Conservation (phyloP, 23 tunicate species). For the Halocynthia aurantium region DNA sequence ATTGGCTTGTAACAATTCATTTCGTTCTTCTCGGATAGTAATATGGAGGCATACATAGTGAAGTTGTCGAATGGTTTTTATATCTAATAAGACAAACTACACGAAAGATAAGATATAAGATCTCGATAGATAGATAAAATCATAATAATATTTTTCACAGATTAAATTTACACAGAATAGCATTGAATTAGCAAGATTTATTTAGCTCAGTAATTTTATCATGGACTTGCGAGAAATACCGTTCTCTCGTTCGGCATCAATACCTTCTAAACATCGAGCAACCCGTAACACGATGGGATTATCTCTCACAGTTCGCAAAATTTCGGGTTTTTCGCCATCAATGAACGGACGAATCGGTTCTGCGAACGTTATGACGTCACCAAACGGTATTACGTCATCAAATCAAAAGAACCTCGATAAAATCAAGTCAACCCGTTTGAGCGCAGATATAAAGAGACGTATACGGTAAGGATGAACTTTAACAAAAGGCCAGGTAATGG, state of each 20-base stretch:
- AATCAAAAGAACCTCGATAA: constrained; percentile 2
- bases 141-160: too few relatives aligned
- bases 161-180: too few relatives aligned
- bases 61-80: too few relatives aligned
- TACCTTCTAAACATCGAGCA: constrained; percentile 10
- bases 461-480: neutral
- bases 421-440: constrained; percentile 18
- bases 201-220: neutral
- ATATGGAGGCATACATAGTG: too few relatives aligned
- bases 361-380: neutral
- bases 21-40: too few relatives aligned
- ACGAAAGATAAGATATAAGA: too few relatives aligned
- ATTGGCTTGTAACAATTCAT: too few relatives aligned
- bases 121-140: too few relatives aligned
- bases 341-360: too few relatives aligned
- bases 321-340: constrained; percentile 1
- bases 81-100: too few relatives aligned
- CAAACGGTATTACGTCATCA: constrained; percentile 2
- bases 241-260: constrained; percentile 17
- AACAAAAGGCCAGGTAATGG: too few relatives aligned
- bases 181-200: too few relatives aligned
- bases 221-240: constrained; percentile 9
- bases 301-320: constrained; percentile 12
- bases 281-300: neutral
- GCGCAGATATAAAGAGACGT: neutral